phyloP scores from a whole-genome alignment of 2,113 vertebrate species.

The Athene cunicularia region DNA sequence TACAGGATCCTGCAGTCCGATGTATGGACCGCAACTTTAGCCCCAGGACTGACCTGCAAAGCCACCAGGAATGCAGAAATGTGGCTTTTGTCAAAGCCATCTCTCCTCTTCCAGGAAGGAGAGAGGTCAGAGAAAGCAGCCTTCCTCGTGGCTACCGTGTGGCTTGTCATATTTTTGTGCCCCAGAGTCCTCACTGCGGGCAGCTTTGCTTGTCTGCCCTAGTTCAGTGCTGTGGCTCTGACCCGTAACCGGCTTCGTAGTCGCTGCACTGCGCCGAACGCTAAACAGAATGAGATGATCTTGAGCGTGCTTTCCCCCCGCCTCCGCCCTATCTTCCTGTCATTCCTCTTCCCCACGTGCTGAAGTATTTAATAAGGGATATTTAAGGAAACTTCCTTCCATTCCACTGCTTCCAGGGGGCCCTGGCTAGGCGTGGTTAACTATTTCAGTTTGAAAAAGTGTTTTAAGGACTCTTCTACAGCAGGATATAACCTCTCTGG shows the following conservation, averaged over 20 bases:
- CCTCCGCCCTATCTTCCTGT: accelerated
- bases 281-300: not conserved
- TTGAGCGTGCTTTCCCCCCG: accelerated
- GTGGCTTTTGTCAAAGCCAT: not conserved
- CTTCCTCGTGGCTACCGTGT: accelerated
- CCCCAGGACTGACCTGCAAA: not conserved
- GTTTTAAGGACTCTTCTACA: not conserved
- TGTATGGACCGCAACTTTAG: accelerated
- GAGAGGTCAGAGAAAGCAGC: not conserved
- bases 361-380: not conserved
- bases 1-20: not conserved
- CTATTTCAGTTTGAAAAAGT: not conserved
- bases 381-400: not conserved
- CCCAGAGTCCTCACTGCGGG: accelerated
- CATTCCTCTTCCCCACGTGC: accelerated
- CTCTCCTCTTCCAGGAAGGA: not conserved
- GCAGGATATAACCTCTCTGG: not conserved
- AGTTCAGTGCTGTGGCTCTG: not conserved
- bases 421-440: accelerated
- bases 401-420: not conserved
- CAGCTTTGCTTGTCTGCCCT: not conserved
- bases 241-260: accelerated
- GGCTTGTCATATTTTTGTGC: not conserved
- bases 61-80: not conserved
- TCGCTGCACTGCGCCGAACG: accelerated